Base-by-base conservation (phyloP, 2,888 invertebrate species). In the Stegana nigrithorax region DNA sequence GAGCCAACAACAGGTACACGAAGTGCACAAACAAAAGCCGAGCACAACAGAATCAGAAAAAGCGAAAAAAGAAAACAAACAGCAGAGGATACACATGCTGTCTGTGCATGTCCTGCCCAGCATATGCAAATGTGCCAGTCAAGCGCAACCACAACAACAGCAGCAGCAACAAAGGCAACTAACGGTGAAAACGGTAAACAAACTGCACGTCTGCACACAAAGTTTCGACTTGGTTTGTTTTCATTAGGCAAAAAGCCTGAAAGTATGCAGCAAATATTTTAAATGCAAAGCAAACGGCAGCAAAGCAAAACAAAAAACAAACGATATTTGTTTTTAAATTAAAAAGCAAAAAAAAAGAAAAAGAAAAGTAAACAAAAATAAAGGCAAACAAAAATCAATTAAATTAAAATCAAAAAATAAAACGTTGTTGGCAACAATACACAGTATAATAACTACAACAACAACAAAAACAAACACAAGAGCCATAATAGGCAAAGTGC, bases 1-100 rank as follows among this genome's bases (percentile, higher is more conserved):
- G 36, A 50, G 32, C 17, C 42, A 59, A 39, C 51, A 44, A 44
- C 29, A 53, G 29, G 39, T 50, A 19, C 10, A 39, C n/a, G n/a
- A 19, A 45, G 17, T 6, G 45, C 26, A 27, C 23, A 36, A 44
- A 10, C 27, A 53, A 23, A 47, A 47, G 47, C 6, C 7, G 26
- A 39, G 32, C 21, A 29, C 45, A 8, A 32, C 25, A 36, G 8
- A 36, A 50, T 2, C 23, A 51, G 3, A 27, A 19, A 56, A 14
- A 44, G 2, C 25, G 19, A 4, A 4, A 44, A 17, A 6, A 36
- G 25, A 14, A 10, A 17, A 44, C 23, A 44, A 19, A 19, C 19
- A 44, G 6, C 12, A 44, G 36, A 4, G 50, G 12, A 50, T 12
- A 50, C 26, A 50, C 12, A 47, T 72, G 69, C 63, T 70, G 73